phyloP scores from a whole-genome alignment of 2,888 invertebrate genomes.

The Deilephila porcellus region DNA sequence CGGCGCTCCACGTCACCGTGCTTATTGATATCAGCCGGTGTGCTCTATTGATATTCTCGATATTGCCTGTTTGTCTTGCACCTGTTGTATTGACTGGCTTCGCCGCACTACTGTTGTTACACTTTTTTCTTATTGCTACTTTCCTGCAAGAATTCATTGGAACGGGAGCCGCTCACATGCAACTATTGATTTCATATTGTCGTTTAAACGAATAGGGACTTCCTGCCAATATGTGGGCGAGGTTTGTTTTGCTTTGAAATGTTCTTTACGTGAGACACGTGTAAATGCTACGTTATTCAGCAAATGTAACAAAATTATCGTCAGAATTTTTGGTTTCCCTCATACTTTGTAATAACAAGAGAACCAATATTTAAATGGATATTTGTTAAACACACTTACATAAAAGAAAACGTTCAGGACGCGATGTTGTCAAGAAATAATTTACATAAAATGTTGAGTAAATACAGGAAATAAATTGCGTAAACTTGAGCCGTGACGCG shows the following conservation, averaged over 20 bases:
- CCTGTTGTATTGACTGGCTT: slow-evolving; percentile 63
- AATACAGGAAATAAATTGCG: slow-evolving; percentile 64
- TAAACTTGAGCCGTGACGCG: slow-evolving; percentile 65
- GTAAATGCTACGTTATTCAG: background rate
- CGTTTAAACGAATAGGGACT: slow-evolving; percentile 51
- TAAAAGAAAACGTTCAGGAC: slow-evolving; percentile 41
- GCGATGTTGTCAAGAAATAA: slow-evolving; percentile 53
- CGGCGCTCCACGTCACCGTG: slow-evolving; percentile 48
- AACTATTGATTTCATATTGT: slow-evolving; percentile 63
- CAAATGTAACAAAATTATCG: background rate
- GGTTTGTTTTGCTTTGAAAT: background rate
- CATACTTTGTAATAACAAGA: slow-evolving; percentile 12
- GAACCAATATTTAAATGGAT: slow-evolving; percentile 40
- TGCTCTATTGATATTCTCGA: slow-evolving; percentile 62
- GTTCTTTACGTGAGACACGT: background rate
- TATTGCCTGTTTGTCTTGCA: slow-evolving; percentile 76
- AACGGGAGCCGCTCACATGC: slow-evolving; percentile 49
- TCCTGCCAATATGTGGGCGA: slow-evolving; percentile 52
- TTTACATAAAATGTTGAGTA: slow-evolving; percentile 72
- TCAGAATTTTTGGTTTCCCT: slow-evolving; percentile 39
- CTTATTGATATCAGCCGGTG: slow-evolving; percentile 67
- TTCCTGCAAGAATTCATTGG: slow-evolving; percentile 51
- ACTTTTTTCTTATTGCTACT: slow-evolving; percentile 64
- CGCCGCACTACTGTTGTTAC: slow-evolving; percentile 56
- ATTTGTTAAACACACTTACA: slow-evolving; percentile 47